Base-by-base conservation (phyloP, 2,797 vertebrate genomes). In the Fratercula arctica region DNA sequence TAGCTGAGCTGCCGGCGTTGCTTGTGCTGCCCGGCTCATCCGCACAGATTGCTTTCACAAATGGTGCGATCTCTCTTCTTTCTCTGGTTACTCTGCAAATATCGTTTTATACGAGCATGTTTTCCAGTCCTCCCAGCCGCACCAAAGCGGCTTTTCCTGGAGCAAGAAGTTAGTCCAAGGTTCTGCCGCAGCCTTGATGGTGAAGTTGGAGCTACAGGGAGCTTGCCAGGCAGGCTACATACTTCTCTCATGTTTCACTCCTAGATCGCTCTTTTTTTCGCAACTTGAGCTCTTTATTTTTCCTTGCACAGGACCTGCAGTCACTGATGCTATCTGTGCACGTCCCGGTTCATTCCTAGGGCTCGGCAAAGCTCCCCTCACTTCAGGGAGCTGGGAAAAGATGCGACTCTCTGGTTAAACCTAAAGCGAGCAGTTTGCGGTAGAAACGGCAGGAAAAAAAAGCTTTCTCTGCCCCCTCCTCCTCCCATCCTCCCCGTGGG, bases 61-160 rank as follows among this genome's bases (percentile, higher is more conserved):
- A 81, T 12, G n/a, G 4, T 35, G 53, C 4, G 10, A 26, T 43
- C 87, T 85, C 90, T 14, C 90, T 14, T 51, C 89, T 82, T 61
- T 64, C 76, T 59, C 79, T 82, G 48, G 17, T 83, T 68, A 23
- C 85, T 83, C 85, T 91, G 95, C 63, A 86, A 91, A 87, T 67
- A 56, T 6, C 2, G 0, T 76, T 94, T 87, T 4, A 11, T 35
- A 54, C 3, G 46, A 59, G 54, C 48, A 10, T 43, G 56, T 53
- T 85, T 95, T 85, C 87, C 92, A 91, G 78, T 25, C 56, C 20
- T 51, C 59, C 73, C 89, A 87, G 85, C 85, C 89, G 85, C 75
- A 61, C 75, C 11, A 0, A 61, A 67, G 39, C 35, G 61, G 56
- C 2, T 45, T 57, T 43, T 89, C 46, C 78, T 50, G n/a, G 21